Evolutionary conservation across 2,888 invertebrate species (phyloP).

Genomic region (Pandemis heparana): DNA sequence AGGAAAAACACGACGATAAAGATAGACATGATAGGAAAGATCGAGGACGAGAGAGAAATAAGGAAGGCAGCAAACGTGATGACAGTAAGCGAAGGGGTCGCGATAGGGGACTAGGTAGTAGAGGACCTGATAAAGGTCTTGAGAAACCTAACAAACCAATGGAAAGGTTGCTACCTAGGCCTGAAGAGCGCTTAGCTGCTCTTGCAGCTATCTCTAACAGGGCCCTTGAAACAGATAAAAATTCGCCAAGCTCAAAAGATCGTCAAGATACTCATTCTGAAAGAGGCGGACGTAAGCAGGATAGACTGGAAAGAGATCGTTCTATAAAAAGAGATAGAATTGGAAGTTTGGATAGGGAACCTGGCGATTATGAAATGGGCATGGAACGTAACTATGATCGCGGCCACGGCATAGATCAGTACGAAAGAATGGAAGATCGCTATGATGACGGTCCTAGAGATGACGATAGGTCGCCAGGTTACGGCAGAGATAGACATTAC

Average conservation of each 20-base stretch:
- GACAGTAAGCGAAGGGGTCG: slow-evolving; percentile 83
- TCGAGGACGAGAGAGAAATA: slow-evolving; percentile 87
- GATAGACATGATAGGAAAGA: slow-evolving; percentile 89
- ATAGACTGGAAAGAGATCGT: slow-evolving; percentile 81
- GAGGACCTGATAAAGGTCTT: slow-evolving; percentile 81
- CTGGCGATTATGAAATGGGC: slow-evolving; percentile 77
- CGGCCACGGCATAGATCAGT: slow-evolving; percentile 81
- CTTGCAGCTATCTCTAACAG: slow-evolving; percentile 83
- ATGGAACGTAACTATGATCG: slow-evolving; percentile 79
- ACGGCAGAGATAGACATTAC: slow-evolving; percentile 79
- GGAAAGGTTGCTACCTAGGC: slow-evolving; percentile 87
- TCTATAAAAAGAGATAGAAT: slow-evolving; percentile 80
- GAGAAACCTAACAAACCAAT: slow-evolving; percentile 87
- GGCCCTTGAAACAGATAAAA: slow-evolving; percentile 77
- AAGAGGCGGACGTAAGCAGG: slow-evolving; percentile 78
- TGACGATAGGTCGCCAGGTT: slow-evolving; percentile 78
- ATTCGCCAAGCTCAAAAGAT: slow-evolving; percentile 78
- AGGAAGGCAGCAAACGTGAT: slow-evolving; percentile 80
- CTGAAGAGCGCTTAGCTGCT: slow-evolving; percentile 87
- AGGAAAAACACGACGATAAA: slow-evolving; percentile 84
- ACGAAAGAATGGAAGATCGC: slow-evolving; percentile 78
- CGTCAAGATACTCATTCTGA: slow-evolving; percentile 79
- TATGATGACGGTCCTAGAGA: slow-evolving; percentile 79
- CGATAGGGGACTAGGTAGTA: slow-evolving; percentile 78
- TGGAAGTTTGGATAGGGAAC: slow-evolving; percentile 80